Percentiles rank a stretch among this genome's conserved stretches.
Evolutionary conservation across 2,797 vertebrate species (phyloP).

Genomic region (Anguilla anguilla): DNA sequence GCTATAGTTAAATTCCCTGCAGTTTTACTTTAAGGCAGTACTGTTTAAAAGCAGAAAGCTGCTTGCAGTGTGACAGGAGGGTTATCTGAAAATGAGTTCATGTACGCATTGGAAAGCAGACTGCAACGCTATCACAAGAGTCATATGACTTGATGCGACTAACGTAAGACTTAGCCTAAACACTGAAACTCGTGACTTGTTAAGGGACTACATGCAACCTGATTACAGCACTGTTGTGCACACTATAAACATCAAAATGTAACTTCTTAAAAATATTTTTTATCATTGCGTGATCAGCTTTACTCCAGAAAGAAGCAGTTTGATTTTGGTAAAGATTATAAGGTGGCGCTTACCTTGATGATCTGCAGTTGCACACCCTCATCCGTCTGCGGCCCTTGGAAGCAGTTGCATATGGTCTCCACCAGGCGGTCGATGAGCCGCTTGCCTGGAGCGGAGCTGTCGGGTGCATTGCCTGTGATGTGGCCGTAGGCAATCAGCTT

Average conservation of each 20-base stretch:
- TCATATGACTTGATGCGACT: background rate
- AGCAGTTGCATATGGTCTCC: conserved; percentile 94
- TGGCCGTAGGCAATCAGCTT: conserved; percentile 97
- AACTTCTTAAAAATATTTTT: background rate
- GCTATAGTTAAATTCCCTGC: background rate
- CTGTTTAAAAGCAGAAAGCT: background rate
- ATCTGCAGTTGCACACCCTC: conserved; percentile 98
- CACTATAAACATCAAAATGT: conserved; percentile 24
- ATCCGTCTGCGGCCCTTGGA: conserved; percentile 94
- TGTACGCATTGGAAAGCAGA: background rate
- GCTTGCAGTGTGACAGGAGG: background rate
- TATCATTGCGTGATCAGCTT: background rate
- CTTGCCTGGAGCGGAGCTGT: conserved; percentile 86
- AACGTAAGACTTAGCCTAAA: background rate
- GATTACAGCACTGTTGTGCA: background rate
- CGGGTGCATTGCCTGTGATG: conserved; percentile 95
- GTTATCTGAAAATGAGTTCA: background rate
- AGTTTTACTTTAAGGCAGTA: background rate
- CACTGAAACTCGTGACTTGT: background rate
- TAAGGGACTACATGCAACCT: background rate
- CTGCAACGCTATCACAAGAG: background rate
- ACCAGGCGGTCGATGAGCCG: conserved; percentile 92
- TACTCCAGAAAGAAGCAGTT: background rate
- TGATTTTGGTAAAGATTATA: background rate
- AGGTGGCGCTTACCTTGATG: conserved; percentile 83